phyloP scores from a whole-genome alignment of 2,113 vertebrate species.

The Oreochromis niloticus region DNA sequence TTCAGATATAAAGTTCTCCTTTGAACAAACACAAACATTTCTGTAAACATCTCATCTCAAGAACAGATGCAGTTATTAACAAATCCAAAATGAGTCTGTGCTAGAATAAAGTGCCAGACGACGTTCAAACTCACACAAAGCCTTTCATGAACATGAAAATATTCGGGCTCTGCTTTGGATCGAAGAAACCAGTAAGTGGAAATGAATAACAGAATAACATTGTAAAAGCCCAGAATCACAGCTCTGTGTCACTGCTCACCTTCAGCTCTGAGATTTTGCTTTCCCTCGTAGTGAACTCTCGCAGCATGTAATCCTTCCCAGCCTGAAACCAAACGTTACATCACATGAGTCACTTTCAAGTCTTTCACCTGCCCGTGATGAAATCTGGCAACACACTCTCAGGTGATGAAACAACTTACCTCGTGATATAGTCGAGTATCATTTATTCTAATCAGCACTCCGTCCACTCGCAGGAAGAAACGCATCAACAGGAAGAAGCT shows the following conservation, averaged over 20 bases:
- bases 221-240: neutral
- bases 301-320: constrained; percentile 83
- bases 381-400: neutral
- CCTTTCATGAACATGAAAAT: neutral
- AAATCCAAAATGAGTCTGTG: neutral
- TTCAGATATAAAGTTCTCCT: neutral
- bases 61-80: neutral
- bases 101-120: accelerated
- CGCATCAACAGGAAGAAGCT: constrained; percentile 91
- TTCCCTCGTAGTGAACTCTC: constrained; percentile 93
- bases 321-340: constrained; percentile 69
- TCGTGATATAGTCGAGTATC: constrained; percentile 93
- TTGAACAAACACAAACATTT: neutral
- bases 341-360: neutral
- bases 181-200: neutral
- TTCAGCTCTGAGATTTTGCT: constrained; percentile 86
- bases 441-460: constrained; percentile 91
- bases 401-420: constrained; percentile 52
- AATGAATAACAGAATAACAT: neutral
- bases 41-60: neutral
- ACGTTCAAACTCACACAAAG: neutral
- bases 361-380: neutral
- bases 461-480: constrained; percentile 94
- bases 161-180: neutral
- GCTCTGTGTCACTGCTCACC: constrained; percentile 63